Conservation (phyloP, 2,113 vertebrate species). For the Steatornis caripensis region DNA sequence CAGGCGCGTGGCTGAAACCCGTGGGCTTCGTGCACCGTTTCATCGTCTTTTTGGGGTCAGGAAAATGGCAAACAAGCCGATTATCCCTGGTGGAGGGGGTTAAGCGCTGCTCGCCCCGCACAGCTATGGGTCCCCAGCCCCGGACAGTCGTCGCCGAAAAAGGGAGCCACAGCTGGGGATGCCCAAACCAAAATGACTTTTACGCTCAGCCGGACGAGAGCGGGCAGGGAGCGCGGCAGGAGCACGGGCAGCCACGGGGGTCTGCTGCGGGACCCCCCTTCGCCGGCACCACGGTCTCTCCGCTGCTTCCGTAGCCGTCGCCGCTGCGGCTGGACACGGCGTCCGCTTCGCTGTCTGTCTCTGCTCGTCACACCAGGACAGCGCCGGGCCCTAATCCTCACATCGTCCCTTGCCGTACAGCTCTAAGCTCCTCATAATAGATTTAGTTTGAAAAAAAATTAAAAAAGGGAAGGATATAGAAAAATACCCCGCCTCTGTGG, state of each 20-base stretch:
- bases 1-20: conserved; percentile 32
- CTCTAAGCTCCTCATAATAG: conserved; percentile 27
- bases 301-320: rapidly evolving
- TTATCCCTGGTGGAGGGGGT: conserved; percentile 44
- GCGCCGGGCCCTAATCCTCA: not conserved
- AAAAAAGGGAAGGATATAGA: not conserved
- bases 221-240: not conserved
- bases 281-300: not conserved
- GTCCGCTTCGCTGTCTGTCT: no score
- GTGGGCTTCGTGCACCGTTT: conserved; percentile 17
- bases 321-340: no score
- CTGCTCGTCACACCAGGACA: not conserved
- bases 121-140: not conserved
- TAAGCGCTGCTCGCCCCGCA: not conserved
- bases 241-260: not conserved
- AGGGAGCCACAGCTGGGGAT: conserved; percentile 36
- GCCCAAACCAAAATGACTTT: conserved; percentile 45
- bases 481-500: not conserved
- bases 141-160: not conserved
- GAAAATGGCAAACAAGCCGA: conserved; percentile 1
- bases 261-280: no score
- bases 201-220: conserved; percentile 26
- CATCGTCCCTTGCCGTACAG: not conserved
- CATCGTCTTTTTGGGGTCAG: conserved; percentile 51
- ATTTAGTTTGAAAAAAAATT: not conserved